These are phyloP conservation scores for Hoplodrina blanda DNA, from an alignment of 2,888 invertebrate genomes.

Conservation along the genomic window DNA sequence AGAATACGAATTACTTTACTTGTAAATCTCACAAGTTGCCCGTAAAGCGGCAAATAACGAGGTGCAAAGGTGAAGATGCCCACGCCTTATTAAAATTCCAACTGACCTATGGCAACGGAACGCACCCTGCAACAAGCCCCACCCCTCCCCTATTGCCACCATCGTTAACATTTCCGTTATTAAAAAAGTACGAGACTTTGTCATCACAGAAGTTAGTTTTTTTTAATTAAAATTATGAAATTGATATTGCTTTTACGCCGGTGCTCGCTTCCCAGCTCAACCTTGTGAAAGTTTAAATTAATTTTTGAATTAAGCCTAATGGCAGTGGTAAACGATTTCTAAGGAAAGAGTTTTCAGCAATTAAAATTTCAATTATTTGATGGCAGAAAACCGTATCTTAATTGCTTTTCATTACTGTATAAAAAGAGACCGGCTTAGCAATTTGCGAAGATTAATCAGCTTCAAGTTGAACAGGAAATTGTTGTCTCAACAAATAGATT, in stretches of 20 bases:
- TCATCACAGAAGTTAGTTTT: slow-evolving; percentile 90
- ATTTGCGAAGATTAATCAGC: slow-evolving; percentile 65
- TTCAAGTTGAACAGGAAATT: slow-evolving; percentile 60
- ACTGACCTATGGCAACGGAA: slow-evolving; percentile 66
- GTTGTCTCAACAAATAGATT: slow-evolving; percentile 61
- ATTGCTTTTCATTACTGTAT: slow-evolving; percentile 81
- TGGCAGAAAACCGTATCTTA: slow-evolving; percentile 81
- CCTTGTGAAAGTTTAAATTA: slow-evolving; percentile 91
- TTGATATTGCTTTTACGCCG: slow-evolving; percentile 90
- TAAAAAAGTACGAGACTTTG: slow-evolving; percentile 90
- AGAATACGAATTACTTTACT: slow-evolving; percentile 24
- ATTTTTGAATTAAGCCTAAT: slow-evolving; percentile 90
- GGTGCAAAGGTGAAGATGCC: slow-evolving; percentile 62
- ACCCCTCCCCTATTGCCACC: slow-evolving; percentile 71
- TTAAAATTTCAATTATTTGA: slow-evolving; percentile 87
- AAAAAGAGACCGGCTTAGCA: slow-evolving; percentile 72
- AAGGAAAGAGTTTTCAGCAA: slow-evolving; percentile 88
- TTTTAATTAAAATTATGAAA: slow-evolving; percentile 91
- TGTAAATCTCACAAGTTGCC: slow-evolving; percentile 55
- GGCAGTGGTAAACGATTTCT: slow-evolving; percentile 88
- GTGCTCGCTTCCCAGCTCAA: slow-evolving; percentile 84
- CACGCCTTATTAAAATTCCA: slow-evolving; percentile 72
- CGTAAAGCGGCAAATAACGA: slow-evolving; percentile 58
- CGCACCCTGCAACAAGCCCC: slow-evolving; percentile 61
- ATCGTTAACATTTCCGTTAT: slow-evolving; percentile 89